Evolutionary conservation across 2,888 invertebrate species (phyloP), one percentile per base, ranked within the genome.

Genomic region (Brachyopa scutellaris): DNA sequence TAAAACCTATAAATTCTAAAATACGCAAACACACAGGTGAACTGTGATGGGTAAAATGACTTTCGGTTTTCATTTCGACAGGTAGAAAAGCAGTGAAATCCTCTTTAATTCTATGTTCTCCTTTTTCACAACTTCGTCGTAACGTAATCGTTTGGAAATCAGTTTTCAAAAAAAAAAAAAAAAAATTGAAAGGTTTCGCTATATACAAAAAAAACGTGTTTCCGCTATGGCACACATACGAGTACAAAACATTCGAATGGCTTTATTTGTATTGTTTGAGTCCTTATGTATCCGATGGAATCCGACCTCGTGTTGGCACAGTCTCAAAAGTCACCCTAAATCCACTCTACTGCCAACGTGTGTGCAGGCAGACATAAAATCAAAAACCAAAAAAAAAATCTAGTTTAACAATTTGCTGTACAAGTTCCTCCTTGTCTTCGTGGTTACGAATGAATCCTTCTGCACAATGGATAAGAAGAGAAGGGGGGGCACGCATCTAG

Each of bases 1-100:
- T n/a, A n/a, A 36, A 36, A 11, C n/a, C n/a, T n/a, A 36, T 6
- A 13, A 4, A n/a, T 33, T 9, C 2, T 33, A 36, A 36, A 36
- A 11, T 13, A 17, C 26, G 40, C 15, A 36, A 13, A 40, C 15
- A 26, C n/a, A 33, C 5, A 38, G 9, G 21, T 38, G 17, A n/a
- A 40, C 49, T 13, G 36, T 17, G 59, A 42, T 36, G 61, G 40
- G 36, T 45, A 38, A 77, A 70, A 66, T 70, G 59, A 82, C 82
- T 82, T 82, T 82, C 82, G 61, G 42, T 82, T 82, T 82, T 49
- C 55, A 72, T 72, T 70, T 66, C 31, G 61, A 61, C 76, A 76
- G 67, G 76, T 67, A 76, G 42, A 33, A n/a, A n/a, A 11, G 49
- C 29, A 7, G 23, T 26, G 13, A 69, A 82, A 82, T 82, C 74